Evolutionary conservation across 2,113 vertebrate species (phyloP), one percentile per base, ranked within the genome.

Genomic region (Anser brachyrhynchus): DNA sequence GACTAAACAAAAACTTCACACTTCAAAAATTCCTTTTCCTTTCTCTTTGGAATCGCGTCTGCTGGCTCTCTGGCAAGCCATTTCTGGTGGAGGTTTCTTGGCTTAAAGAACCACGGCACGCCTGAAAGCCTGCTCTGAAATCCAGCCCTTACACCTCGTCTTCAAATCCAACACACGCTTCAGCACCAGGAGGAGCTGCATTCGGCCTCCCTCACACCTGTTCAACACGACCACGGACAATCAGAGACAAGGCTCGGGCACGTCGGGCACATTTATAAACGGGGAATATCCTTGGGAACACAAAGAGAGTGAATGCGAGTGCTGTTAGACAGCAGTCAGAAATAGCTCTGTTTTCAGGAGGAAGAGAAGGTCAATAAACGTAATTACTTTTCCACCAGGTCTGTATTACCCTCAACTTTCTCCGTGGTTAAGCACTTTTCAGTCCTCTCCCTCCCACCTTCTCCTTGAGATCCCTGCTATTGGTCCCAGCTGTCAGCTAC

Each of bases 1-100:
- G 41, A 46, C 76, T 87, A 84, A 96, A 84, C 84, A 67, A 61
- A 71, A 92, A 51, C 59, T 76, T 80, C 72, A 29, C 80, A n/a
- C 20, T 62, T 84, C 78, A 90, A 87, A 93, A 96, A 69, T 69
- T 54, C 43, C 37, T 87, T 87, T 75, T 58, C 10, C 35, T 84
- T 26, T 69, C 61, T 74, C 46, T 39, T 85, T 4, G 3, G 46
- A 85, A 49, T 18, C 59, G 10, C 51, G 69, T 39, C 65, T 80
- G 18, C 65, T 65, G 76, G 33, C 28, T 90, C 80, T 69, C 65
- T 31, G 76, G 49, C 41, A 94, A 92, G 61, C 26, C 7, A n/a
- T 55, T 87, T 49, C 46, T 81, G 52, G 59, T 35, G 59, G 58
- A 21, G 66, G 26, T 26, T 79, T 70, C 55, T 39, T 46, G 55